Base-by-base conservation (phyloP, 2,888 invertebrate species). In the Hermodice carunculata region DNA sequence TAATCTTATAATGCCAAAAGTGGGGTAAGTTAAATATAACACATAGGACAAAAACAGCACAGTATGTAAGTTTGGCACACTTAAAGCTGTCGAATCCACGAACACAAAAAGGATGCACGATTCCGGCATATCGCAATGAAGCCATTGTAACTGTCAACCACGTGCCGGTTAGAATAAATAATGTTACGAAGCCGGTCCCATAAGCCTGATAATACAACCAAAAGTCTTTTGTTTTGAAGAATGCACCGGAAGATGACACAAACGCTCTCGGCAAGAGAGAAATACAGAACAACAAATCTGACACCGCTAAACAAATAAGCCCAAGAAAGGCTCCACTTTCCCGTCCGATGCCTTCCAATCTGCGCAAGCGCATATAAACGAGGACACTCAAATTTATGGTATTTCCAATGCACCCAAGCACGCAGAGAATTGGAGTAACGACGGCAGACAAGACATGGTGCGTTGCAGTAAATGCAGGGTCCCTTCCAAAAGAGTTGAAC, bases 111-210 rank as follows among this genome's bases (percentile, higher is more conserved):
- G 83, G 81, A 64, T 83, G 81, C 67, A 81, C 82, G n/a, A 83
- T 81, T 26, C 81, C 83, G 17, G 81, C 61, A 57, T 82, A 83
- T 28, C 83, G 64, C 58, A 82, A 82, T 1, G 77, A 78, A 4
- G 83, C 82, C 80, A 83, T 80, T 22, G 77, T 76, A 4, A 82
- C 82, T 11, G 81, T 83, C 22, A 83, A 70, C 79, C 80, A 81
- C 1, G 83, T 82, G 66, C 80, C 80, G 32, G 78, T 77, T 22
- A 83, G 70, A 51, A 82, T 82, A 68, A 82, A 83, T 52, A 80
- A 72, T 8, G 81, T 81, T 34, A 82, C 81, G 19, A 81, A 63
- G 3, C 77, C 76, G 29, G 72, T 62, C 28, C 78, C 77, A 11
- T 81, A 61, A 69, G 75, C 76, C 28, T 77, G 64, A 61, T 77